These are phyloP conservation scores for Drosophila elegans DNA, from an alignment of 1,140 invertebrate species.

Conservation along the genomic window DNA sequence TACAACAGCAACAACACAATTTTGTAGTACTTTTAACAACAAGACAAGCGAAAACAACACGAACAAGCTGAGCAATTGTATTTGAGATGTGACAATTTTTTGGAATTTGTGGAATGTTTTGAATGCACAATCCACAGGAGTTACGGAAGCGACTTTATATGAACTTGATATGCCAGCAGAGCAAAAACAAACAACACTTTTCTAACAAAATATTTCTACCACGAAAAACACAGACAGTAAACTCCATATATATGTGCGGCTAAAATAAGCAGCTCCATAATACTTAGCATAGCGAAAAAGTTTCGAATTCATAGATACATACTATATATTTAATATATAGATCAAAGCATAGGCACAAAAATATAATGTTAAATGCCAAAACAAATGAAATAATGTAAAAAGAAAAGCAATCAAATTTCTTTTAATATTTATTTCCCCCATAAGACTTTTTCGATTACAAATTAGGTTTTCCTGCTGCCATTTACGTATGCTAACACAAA, in stretches of 20 bases:
- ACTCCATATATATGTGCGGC: constrained; percentile 27
- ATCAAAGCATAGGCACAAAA: constrained; percentile 54
- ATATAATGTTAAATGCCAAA: constrained; percentile 68
- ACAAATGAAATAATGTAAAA: constrained; percentile 27
- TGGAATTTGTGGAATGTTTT: constrained; percentile 47
- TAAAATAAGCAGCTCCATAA: constrained; percentile 48
- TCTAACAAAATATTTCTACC: constrained; percentile 62
- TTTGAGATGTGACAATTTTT: constrained; percentile 47
- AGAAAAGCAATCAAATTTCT: constrained; percentile 52
- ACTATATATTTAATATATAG: constrained; percentile 49
- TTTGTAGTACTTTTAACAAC: constrained; percentile 75
- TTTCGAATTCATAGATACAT: constrained; percentile 58
- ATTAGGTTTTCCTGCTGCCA: constrained; percentile 40
- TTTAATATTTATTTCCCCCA: constrained; percentile 23
- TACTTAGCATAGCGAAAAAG: constrained; percentile 50
- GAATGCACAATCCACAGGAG: constrained; percentile 26
- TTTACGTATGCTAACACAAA: constrained; percentile 41
- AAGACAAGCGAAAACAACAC: constrained; percentile 24
- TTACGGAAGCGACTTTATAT: constrained; percentile 51
- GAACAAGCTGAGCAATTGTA: constrained; percentile 59
- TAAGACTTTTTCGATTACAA: constrained; percentile 31
- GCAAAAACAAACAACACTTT: constrained; percentile 50
- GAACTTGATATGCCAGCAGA: constrained; percentile 60
- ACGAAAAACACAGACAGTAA: constrained; percentile 36
- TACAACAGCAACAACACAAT: constrained; percentile 40